Conservation (phyloP, 2,888 invertebrate species). For the Cataglyphis rosenhaueri region DNA sequence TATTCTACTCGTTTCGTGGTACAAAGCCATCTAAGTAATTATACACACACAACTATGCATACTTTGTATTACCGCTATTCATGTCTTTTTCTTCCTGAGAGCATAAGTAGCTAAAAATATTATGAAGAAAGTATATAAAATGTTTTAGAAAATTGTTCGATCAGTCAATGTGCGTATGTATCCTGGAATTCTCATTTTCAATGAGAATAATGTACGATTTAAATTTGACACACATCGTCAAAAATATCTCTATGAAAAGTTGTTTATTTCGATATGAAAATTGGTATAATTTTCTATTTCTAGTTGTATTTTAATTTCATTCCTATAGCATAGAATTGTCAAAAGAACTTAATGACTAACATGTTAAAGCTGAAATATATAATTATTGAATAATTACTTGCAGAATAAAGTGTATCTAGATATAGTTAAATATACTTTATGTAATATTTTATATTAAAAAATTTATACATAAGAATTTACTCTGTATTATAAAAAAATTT, state of each 20-base stretch:
- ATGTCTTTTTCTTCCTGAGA: not conserved
- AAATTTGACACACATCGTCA: not conserved
- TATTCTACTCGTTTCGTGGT: slow-evolving; percentile 52
- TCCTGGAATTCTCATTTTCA: not conserved
- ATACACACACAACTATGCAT: slow-evolving; percentile 35
- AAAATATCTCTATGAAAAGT: not conserved
- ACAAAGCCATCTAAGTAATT: slow-evolving; percentile 64
- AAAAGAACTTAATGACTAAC: not conserved
- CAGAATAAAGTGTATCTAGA: not conserved
- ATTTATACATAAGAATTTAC: not conserved
- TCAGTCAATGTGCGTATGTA: not conserved
- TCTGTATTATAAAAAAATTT: not conserved
- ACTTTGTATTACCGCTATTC: slow-evolving; percentile 17
- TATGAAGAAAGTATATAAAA: not conserved
- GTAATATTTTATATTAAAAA: not conserved
- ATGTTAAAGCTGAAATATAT: not conserved
- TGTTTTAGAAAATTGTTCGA: not conserved
- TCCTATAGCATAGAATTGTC: not conserved
- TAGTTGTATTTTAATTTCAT: not conserved
- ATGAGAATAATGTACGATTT: not conserved
- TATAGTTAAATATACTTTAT: not conserved
- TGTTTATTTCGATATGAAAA: not conserved
- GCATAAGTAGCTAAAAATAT: not conserved
- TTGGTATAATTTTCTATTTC: not conserved
- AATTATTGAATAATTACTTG: not conserved